A percentile compares a stretch with the other conserved stretches of the same genome.
Conservation (phyloP, 2,113 vertebrate species). For the Crypturellus undulatus region DNA sequence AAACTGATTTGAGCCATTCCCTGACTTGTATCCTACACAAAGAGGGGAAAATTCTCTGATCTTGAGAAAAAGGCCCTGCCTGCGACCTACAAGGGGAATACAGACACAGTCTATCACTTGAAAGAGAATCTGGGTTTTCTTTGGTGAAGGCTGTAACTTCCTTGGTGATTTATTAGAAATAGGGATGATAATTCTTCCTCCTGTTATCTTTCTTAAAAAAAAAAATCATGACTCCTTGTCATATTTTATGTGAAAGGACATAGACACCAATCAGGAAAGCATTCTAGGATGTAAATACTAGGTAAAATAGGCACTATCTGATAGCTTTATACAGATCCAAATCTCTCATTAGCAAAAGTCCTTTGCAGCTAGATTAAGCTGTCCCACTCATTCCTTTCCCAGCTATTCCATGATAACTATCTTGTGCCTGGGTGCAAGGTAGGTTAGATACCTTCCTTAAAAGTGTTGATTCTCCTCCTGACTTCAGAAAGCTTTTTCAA, state of each 20-base stretch:
- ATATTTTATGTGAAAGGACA: neutral
- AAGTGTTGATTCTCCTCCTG: neutral
- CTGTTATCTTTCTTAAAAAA: neutral
- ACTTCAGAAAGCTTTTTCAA: neutral
- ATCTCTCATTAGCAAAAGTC: neutral
- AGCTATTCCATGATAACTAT: neutral
- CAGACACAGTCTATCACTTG: neutral
- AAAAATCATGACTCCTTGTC: neutral
- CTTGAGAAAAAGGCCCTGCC: neutral
- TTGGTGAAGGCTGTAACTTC: neutral
- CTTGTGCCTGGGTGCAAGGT: neutral
- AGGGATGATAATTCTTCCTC: neutral
- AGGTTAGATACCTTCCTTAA: neutral
- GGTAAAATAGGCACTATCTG: neutral
- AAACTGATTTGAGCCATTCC: fast-evolving
- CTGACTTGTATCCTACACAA: neutral
- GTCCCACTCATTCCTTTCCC: neutral
- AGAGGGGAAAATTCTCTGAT: neutral
- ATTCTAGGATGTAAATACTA: neutral
- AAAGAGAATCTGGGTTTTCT: neutral
- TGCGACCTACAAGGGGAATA: neutral
- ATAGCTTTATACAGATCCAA: neutral
- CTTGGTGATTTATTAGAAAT: neutral
- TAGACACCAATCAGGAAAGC: neutral
- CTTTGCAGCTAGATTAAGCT: neutral